phyloP scores from a whole-genome alignment of 2,888 invertebrate genomes.

The Volucella bombylans region DNA sequence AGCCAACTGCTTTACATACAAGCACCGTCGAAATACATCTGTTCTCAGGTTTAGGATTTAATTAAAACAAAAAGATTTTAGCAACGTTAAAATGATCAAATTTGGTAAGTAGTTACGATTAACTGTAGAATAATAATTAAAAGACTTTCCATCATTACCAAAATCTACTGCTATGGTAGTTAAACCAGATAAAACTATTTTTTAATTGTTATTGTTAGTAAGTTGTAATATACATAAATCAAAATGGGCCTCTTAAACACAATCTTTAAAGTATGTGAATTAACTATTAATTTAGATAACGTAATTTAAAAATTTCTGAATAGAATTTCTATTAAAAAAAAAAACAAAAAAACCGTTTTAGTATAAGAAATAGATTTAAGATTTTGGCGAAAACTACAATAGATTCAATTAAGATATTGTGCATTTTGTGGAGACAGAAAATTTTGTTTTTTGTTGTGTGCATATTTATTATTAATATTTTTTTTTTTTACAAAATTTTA shows the following conservation, averaged over 20 bases:
- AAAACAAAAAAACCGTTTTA: background rate
- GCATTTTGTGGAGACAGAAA: conserved; percentile 63
- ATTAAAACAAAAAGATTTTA: no score
- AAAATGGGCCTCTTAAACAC: conserved; percentile 6
- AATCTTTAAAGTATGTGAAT: conserved; percentile 33
- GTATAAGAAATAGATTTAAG: conserved; percentile 19
- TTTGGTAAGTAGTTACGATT: no score
- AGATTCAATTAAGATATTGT: conserved; percentile 15
- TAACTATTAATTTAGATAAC: background rate
- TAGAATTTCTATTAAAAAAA: background rate
- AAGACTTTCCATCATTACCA: no score
- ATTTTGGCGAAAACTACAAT: background rate
- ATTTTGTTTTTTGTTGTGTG: conserved; percentile 55
- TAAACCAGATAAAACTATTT: no score
- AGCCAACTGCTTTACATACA: no score
- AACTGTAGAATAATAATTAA: no score
- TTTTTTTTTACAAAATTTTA: conserved; percentile 11
- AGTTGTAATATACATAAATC: background rate
- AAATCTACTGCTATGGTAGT: no score
- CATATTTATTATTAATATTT: conserved; percentile 27
- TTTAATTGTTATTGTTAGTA: no score
- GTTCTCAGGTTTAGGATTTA: no score
- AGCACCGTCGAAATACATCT: no score
- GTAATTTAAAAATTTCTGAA: background rate
- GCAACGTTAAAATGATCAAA: no score